These are phyloP conservation scores for Diacarnus erythraeanus DNA, from an alignment of 37 sponge, comb jelly and placozoan species.

Conservation along the genomic window DNA sequence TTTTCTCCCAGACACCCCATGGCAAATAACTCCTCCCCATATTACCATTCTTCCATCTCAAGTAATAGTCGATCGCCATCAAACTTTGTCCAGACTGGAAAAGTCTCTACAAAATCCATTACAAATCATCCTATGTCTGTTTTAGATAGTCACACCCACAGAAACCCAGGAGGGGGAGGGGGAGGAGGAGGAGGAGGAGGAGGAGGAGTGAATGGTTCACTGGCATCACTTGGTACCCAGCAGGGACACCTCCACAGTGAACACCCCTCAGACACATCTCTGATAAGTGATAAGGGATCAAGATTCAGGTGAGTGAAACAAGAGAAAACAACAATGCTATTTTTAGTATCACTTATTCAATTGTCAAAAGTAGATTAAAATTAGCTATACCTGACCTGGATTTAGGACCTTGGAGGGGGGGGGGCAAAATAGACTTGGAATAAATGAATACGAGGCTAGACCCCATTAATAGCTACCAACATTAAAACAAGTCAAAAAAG, in stretches of 20 bases:
- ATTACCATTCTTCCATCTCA: not conserved
- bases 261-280: conserved; percentile 10
- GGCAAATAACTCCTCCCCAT: not conserved
- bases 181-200: not conserved
- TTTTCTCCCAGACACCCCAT: not conserved
- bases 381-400: too few relatives aligned
- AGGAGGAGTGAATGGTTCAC: not conserved
- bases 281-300: conserved; percentile 9
- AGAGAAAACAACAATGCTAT: too few relatives aligned
- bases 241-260: not conserved
- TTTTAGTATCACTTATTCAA: too few relatives aligned
- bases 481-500: too few relatives aligned
- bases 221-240: not conserved
- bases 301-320: conserved; percentile 1
- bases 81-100: not conserved
- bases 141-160: not conserved
- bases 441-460: too few relatives aligned
- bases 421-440: too few relatives aligned
- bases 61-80: not conserved
- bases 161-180: not conserved
- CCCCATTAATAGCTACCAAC: too few relatives aligned
- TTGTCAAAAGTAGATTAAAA: too few relatives aligned
- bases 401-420: too few relatives aligned
- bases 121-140: not conserved
- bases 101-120: not conserved